Percentiles rank a stretch among this genome's conserved stretches.
Conservation (phyloP, 2,888 invertebrate species). For the Drosophila bunnanda region DNA sequence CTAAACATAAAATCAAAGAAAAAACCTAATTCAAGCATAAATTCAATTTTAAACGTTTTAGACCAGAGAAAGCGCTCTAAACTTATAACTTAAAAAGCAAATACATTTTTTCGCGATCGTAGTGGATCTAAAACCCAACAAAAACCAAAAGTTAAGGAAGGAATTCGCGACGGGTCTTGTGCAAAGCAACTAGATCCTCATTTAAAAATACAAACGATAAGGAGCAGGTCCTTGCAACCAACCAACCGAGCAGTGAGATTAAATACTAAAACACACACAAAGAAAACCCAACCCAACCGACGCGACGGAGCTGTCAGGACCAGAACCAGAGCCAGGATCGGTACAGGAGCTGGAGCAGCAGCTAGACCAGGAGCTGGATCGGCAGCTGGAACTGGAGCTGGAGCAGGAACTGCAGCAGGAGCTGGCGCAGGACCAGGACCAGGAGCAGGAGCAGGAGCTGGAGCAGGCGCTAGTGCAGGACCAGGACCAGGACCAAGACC, state of each 20-base stretch:
- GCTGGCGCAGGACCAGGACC: conserved; percentile 8
- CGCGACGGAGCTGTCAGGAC: conserved; percentile 13
- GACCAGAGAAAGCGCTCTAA: conserved; percentile 62
- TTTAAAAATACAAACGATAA: conserved; percentile 43
- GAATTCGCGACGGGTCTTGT: conserved; percentile 79
- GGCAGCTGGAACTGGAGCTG: conserved; percentile 17
- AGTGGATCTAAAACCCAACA: conserved; percentile 75
- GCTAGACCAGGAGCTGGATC: conserved; percentile 13
- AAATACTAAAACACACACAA: conserved; percentile 65
- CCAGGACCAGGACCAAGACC: conserved; percentile 1
- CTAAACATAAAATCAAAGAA: conserved; percentile 44
- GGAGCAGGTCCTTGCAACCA: conserved; percentile 58
- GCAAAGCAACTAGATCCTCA: conserved; percentile 76
- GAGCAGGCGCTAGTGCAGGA: not conserved
- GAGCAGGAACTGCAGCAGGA: conserved; percentile 14
- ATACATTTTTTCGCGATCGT: conserved; percentile 78
- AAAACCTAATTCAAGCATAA: conserved; percentile 71
- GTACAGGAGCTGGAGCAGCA: conserved; percentile 11
- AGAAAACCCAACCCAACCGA: conserved; percentile 19
- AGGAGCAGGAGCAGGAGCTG: not conserved
- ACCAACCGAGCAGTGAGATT: conserved; percentile 81
- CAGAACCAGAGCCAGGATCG: conserved; percentile 5
- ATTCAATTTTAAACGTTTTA: conserved; percentile 78
- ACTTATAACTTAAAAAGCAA: conserved; percentile 46
- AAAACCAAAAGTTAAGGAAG: conserved; percentile 35